Evolutionary conservation across 2,888 invertebrate species (phyloP).

Genomic region (Acanthopleura granulata): DNA sequence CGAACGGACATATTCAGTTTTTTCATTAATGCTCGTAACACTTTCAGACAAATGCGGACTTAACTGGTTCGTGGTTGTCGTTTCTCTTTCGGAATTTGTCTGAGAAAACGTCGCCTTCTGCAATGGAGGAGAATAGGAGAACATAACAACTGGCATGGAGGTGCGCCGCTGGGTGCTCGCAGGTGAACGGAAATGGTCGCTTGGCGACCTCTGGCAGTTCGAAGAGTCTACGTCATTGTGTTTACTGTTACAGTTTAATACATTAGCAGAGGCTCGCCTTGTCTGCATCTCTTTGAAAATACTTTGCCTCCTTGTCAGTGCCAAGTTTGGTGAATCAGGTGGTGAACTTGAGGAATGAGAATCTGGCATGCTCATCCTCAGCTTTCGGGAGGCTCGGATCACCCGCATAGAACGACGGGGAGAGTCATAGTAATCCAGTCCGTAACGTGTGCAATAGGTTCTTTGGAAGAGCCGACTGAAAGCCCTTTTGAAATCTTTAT

Average conservation of each 20-base stretch:
- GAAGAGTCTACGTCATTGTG: background rate
- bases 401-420: constrained; percentile 13
- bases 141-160: background rate
- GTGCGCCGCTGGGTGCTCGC: background rate
- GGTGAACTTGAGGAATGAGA: constrained; percentile 12
- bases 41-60: background rate
- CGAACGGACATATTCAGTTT: background rate
- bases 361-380: constrained; percentile 17
- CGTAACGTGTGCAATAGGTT: constrained; percentile 23
- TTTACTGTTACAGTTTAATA: background rate
- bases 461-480: constrained; percentile 80
- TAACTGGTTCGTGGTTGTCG: background rate
- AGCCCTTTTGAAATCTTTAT: constrained; percentile 86
- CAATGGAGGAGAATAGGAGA: constrained; percentile 6
- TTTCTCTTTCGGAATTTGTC: background rate
- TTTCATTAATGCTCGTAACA: background rate
- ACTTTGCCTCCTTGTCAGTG: constrained; percentile 13
- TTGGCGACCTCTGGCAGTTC: background rate
- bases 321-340: constrained; percentile 16
- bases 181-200: background rate
- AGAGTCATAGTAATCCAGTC: constrained; percentile 24
- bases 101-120: background rate
- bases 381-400: constrained; percentile 6
- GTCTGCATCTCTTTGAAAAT: constrained; percentile 4
- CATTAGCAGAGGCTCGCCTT: constrained; percentile 11